These are phyloP conservation scores for Pipa parva DNA, from an alignment of 2,113 vertebrate genomes.

Conservation along the genomic window DNA sequence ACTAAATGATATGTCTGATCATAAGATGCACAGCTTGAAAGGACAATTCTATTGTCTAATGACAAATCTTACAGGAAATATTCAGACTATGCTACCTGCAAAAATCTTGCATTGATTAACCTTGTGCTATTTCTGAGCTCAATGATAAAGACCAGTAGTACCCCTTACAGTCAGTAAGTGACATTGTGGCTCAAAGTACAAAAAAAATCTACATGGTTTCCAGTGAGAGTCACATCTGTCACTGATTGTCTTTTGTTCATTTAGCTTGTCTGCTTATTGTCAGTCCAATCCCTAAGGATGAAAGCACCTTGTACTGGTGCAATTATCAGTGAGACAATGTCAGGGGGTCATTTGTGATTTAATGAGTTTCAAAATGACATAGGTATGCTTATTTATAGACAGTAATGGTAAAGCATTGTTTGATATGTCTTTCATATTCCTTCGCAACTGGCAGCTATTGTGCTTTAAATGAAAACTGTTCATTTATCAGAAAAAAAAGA, in stretches of 20 bases:
- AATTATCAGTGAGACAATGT: slow-evolving; percentile 41
- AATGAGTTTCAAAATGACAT: slow-evolving; percentile 39
- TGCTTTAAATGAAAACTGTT: neutral
- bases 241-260: slow-evolving; percentile 41
- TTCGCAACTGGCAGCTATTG: slow-evolving; percentile 11
- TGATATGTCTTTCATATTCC: slow-evolving; percentile 14
- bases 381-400: slow-evolving; percentile 41
- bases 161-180: slow-evolving; percentile 30
- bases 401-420: slow-evolving; percentile 1
- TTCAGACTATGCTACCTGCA: neutral
- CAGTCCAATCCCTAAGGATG: slow-evolving; percentile 36
- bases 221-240: slow-evolving; percentile 40
- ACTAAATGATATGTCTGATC: too few species aligned
- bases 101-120: slow-evolving; percentile 5
- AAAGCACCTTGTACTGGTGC: slow-evolving; percentile 37
- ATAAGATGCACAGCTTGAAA: too few species aligned
- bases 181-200: slow-evolving; percentile 34
- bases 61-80: neutral
- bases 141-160: slow-evolving; percentile 23
- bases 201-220: slow-evolving; percentile 33
- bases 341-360: slow-evolving; percentile 41
- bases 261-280: slow-evolving; percentile 42
- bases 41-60: neutral
- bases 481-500: slow-evolving; percentile 7
- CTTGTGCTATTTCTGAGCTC: slow-evolving; percentile 24